phyloP scores from a whole-genome alignment of 2,797 vertebrate genomes.

The Chrosomus eos region DNA sequence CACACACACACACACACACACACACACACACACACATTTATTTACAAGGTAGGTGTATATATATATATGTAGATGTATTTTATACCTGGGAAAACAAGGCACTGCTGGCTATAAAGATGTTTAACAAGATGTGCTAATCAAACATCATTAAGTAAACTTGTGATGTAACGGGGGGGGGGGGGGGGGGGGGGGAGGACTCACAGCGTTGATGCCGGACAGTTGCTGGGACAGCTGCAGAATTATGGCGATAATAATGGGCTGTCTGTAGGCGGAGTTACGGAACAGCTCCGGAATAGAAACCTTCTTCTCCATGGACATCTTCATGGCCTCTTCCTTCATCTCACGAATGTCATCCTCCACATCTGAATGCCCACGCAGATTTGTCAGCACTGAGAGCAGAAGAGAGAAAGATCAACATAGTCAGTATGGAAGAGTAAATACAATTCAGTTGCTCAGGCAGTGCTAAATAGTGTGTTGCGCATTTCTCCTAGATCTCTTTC shows the following conservation, averaged over 20 bases:
- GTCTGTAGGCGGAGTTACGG: constrained; percentile 82
- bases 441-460: background rate
- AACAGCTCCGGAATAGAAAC: constrained; percentile 89
- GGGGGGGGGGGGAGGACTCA: constrained; percentile 72
- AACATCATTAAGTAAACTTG: background rate
- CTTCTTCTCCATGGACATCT: constrained; percentile 89
- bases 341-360: constrained; percentile 87
- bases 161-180: background rate
- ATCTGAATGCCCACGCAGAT: constrained; percentile 82
- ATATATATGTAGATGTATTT: background rate
- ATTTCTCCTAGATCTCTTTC: background rate
- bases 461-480: background rate
- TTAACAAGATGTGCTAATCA: background rate
- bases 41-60: too few species aligned
- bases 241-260: constrained; percentile 90
- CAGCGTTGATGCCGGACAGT: constrained; percentile 96
- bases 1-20: too few species aligned
- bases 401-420: background rate
- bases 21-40: too few species aligned
- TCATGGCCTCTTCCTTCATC: constrained; percentile 90
- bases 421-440: background rate
- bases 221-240: constrained; percentile 94
- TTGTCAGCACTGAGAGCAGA: constrained; percentile 79
- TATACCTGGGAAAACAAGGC: background rate
- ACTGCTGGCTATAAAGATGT: background rate